Percentiles rank a stretch among this genome's conserved stretches.
phyloP scores from a whole-genome alignment of 2,797 vertebrate genomes.

The Eurystomus glaucurus region DNA sequence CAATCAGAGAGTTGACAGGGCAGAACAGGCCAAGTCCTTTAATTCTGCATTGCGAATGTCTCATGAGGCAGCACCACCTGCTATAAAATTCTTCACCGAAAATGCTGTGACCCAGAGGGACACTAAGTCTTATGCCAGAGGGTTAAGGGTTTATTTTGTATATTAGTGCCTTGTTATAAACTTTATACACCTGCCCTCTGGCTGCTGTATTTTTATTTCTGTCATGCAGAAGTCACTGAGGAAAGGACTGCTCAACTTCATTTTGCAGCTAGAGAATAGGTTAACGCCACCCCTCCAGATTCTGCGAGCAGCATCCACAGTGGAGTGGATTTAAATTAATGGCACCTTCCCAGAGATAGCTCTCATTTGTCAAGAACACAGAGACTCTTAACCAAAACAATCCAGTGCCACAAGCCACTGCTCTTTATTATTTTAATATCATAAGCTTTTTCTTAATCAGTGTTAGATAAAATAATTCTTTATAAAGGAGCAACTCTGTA shows the following conservation, averaged over 20 bases:
- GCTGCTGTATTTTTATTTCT: constrained; percentile 52
- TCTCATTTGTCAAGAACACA: background rate
- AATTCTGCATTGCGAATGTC: constrained; percentile 21
- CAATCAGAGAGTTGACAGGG: constrained; percentile 62
- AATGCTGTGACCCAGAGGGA: constrained; percentile 55
- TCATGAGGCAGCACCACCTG: constrained; percentile 62
- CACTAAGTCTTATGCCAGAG: background rate
- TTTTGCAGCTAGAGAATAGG: background rate
- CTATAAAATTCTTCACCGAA: constrained; percentile 54
- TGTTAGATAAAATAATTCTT: background rate
- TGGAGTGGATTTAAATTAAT: background rate
- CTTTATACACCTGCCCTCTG: constrained; percentile 31
- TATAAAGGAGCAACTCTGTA: background rate
- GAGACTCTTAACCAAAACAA: background rate
- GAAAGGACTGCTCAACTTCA: background rate
- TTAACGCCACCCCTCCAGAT: background rate
- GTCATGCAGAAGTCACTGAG: constrained; percentile 6
- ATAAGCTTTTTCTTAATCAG: background rate
- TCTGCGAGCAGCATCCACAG: constrained; percentile 8
- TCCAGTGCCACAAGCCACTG: background rate
- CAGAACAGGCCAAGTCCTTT: constrained; percentile 60
- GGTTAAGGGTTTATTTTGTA: constrained; percentile 43
- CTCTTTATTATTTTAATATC: background rate
- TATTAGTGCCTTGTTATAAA: constrained; percentile 46
- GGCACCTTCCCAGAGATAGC: constrained; percentile 32